These are phyloP conservation scores for Apistogramma diplotaenia DNA, from an alignment of 2,113 vertebrate genomes.

Conservation along the genomic window DNA sequence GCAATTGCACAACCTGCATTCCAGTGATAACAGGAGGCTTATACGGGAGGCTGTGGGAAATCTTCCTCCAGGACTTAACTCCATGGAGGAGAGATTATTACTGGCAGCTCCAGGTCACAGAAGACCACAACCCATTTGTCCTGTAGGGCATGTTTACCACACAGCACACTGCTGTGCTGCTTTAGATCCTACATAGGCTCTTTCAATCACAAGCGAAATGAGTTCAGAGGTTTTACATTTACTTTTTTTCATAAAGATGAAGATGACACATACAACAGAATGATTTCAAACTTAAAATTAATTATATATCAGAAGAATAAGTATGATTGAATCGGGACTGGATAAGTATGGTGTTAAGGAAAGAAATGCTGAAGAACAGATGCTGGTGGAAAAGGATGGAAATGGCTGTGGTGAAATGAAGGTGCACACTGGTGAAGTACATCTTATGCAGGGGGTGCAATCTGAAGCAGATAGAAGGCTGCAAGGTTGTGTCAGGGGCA, in stretches of 20 bases:
- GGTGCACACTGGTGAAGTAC: no score
- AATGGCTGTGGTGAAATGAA: no score
- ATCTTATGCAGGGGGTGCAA: no score
- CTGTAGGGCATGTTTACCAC: slow-evolving; percentile 37
- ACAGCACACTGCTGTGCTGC: background rate
- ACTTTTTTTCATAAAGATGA: background rate
- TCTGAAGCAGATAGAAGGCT: no score
- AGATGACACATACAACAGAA: background rate
- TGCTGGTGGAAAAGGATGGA: no score
- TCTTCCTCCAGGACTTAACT: slow-evolving; percentile 62
- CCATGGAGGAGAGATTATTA: slow-evolving; percentile 58
- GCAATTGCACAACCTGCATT: slow-evolving; percentile 61
- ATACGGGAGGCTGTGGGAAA: slow-evolving; percentile 52
- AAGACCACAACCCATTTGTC: slow-evolving; percentile 51
- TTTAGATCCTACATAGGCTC: slow-evolving; percentile 9
- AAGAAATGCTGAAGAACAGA: no score
- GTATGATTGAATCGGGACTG: background rate
- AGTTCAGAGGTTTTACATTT: background rate
- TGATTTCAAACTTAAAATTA: background rate
- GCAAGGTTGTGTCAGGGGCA: no score
- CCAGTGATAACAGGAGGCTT: slow-evolving; percentile 69
- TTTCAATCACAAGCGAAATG: background rate
- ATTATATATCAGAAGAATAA: background rate
- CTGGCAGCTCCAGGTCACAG: slow-evolving; percentile 44
- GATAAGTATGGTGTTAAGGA: no score